Conservation (phyloP, 2,888 invertebrate genomes). For the Pheosia gnoma region DNA sequence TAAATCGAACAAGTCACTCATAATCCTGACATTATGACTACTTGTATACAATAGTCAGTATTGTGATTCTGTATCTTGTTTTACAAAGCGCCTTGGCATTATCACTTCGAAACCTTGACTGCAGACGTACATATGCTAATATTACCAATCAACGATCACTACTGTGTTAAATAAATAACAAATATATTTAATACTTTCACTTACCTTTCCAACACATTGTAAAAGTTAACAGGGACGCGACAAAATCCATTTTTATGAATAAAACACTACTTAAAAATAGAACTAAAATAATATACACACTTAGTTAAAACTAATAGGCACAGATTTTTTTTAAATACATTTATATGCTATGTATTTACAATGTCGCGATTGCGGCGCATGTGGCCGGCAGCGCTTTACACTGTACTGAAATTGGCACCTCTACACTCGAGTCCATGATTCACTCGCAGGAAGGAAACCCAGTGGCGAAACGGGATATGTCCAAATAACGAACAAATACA, state of each 20-base stretch:
- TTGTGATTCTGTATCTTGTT: neutral
- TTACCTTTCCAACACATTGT: slow-evolving; percentile 70
- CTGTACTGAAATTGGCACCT: slow-evolving; percentile 65
- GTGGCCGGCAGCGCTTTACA: slow-evolving; percentile 56
- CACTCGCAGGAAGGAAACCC: slow-evolving; percentile 77
- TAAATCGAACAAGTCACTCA: too few relatives aligned
- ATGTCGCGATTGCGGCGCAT: slow-evolving; percentile 50
- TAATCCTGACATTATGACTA: too few relatives aligned
- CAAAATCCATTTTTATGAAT: slow-evolving; percentile 65
- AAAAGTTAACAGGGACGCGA: slow-evolving; percentile 59
- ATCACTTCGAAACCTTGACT: slow-evolving; percentile 32
- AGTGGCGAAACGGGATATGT: slow-evolving; percentile 74
- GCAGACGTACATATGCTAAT: neutral
- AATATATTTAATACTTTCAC: slow-evolving; percentile 41
- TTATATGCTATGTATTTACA: slow-evolving; percentile 44
- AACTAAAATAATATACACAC: slow-evolving; percentile 22
- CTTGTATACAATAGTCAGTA: too few relatives aligned
- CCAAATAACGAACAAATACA: slow-evolving; percentile 60
- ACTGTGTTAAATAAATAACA: neutral
- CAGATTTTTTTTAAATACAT: slow-evolving; percentile 37
- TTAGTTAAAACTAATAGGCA: slow-evolving; percentile 36
- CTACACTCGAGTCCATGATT: slow-evolving; percentile 67
- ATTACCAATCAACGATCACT: neutral
- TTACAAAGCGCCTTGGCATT: slow-evolving; percentile 8
- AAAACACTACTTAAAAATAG: slow-evolving; percentile 47